Percentiles rank a stretch among this genome's conserved stretches.
Conservation (phyloP, 2,113 vertebrate genomes). For the Centropus unirufus region DNA sequence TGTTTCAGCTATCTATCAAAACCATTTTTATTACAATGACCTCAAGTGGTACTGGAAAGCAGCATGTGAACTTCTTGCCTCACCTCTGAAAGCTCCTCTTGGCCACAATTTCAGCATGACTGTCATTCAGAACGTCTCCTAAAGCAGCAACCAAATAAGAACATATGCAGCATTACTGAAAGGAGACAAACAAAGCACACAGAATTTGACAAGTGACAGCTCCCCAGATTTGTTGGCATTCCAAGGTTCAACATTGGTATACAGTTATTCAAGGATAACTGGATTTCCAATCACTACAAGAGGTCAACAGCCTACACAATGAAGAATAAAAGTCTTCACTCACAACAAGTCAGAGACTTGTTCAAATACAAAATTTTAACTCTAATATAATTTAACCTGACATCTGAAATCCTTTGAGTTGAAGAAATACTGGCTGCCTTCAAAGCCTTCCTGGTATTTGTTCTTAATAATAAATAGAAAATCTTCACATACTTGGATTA, state of each 20-base stretch:
- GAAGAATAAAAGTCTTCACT: background rate
- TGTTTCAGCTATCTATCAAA: background rate
- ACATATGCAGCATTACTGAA: background rate
- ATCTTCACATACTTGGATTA: background rate
- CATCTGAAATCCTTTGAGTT: background rate
- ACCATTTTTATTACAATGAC: background rate
- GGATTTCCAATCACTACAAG: background rate
- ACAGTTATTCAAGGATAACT: background rate
- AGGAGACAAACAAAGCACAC: background rate
- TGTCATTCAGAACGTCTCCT: conserved; percentile 96
- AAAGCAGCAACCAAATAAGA: conserved; percentile 41
- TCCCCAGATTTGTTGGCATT: background rate
- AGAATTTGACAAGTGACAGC: background rate
- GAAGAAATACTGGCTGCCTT: background rate
- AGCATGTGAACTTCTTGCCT: background rate
- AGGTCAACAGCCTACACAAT: background rate
- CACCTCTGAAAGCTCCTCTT: conserved; percentile 92
- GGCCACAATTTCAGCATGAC: conserved; percentile 94
- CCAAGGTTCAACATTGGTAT: background rate
- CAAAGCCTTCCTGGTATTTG: background rate
- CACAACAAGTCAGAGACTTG: background rate
- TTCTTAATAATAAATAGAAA: background rate
- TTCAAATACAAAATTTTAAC: background rate
- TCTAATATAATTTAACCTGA: background rate
- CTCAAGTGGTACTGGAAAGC: background rate